These are phyloP conservation scores for Taurulus bubalis DNA, from an alignment of 2,113 vertebrate species.

Conservation along the genomic window DNA sequence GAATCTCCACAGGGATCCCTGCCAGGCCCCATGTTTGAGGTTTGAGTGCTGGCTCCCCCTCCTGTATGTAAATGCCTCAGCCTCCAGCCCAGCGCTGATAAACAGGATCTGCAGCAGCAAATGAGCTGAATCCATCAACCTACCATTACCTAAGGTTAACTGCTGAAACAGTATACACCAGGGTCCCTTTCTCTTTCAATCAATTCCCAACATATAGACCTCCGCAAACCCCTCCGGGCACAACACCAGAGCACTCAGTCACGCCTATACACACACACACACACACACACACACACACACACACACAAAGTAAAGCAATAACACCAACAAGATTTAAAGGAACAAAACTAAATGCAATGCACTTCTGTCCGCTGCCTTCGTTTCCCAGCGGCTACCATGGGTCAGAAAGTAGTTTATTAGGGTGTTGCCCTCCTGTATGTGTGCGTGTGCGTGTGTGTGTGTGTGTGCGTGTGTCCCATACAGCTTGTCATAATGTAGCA, in stretches of 20 bases:
- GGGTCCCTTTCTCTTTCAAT: constrained; percentile 56
- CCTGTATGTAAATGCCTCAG: constrained; percentile 38
- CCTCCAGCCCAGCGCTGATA: constrained; percentile 49
- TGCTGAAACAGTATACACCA: constrained; percentile 64
- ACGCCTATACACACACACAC: constrained; percentile 13
- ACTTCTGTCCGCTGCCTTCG: constrained; percentile 31
- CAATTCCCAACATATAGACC: constrained; percentile 58
- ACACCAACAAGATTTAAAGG: constrained; percentile 13
- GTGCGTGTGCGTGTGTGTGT: constrained; percentile 14
- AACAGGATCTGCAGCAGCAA: constrained; percentile 55
- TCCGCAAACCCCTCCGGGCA: constrained; percentile 43
- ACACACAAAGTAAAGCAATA: constrained; percentile 4
- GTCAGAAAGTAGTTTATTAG: constrained; percentile 46
- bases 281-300: constrained; percentile 14
- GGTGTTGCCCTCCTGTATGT: not conserved
- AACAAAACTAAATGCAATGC: constrained; percentile 34
- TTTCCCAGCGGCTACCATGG: constrained; percentile 33
- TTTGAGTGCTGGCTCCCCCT: not conserved
- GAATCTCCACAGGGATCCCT: not conserved
- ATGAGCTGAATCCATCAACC: constrained; percentile 64
- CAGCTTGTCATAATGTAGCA: constrained; percentile 62
- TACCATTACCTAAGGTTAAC: constrained; percentile 62
- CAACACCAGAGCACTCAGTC: constrained; percentile 38
- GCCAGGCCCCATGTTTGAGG: not conserved
- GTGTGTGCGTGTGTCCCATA: constrained; percentile 30